Evolutionary conservation across 2,113 vertebrate species (phyloP), one percentile per base, ranked within the genome.

Genomic region (Halcyon senegalensis): DNA sequence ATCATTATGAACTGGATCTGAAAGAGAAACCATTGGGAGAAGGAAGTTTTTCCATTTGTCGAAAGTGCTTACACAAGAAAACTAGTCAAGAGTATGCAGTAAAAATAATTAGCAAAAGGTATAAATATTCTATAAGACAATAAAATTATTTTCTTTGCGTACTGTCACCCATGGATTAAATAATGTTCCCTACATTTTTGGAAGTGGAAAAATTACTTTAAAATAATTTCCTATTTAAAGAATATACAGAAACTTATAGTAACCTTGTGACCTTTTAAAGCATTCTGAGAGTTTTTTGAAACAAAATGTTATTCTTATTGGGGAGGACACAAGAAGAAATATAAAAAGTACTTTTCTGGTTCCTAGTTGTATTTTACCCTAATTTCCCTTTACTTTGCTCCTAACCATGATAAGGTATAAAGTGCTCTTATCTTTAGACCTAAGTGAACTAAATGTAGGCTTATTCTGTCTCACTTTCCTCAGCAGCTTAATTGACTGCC

Each of bases 91-190:
- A 99, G 67, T 99, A 98, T 70, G 99, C 99, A 14, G 99, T 99
- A 94, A 99, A 99, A 98, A 99, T 99, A 83, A 98, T 99, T 98
- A 99, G 99, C 98, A 99, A 99, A 98, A 99, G 99, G 99, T 99
- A 98, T 91, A 89, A 80, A 86, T 81, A 63, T 94, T 96, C 87
- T 83, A 60, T 85, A 89, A 97, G 63, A 93, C 83, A 86, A 89
- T 95, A 96, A 95, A 79, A 59, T 55, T 95, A 84, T 94, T 69
- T 93, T 90, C 69, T 95, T 89, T 96, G 86, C 73, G 90, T 92
- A 93, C 90, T 92, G 76, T 96, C 93, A 85, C 72, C 39, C 50
- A 80, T 90, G 85, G 51, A 95, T 70, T 94, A 92, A 94, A 50
- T 87, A 94, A 90, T 73, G 46, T 77, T 90, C 16, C 4, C 27